Evolutionary conservation across 2,113 vertebrate species (phyloP), one percentile per base, ranked within the genome.

Genomic region (Maccullochella peelii): DNA sequence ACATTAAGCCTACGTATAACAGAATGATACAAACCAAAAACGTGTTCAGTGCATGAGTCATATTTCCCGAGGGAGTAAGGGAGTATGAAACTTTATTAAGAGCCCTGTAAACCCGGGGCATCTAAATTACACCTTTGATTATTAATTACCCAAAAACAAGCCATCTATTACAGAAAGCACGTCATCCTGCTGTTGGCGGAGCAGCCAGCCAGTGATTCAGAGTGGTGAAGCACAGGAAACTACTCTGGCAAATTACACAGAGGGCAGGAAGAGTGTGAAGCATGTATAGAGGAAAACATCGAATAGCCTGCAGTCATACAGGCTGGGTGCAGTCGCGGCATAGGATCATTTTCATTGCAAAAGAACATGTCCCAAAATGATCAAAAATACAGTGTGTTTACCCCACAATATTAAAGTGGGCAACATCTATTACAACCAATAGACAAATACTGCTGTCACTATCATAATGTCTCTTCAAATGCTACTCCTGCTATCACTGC

Each of bases 111-210:
- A 91, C 58, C 73, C n/a, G 33, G 86, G 86, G 84, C 82, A 93
- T 84, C 83, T 80, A 92, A 95, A 93, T 94, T 89, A 93, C 90
- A 92, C 86, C 90, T 92, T 89, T 89, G 88, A 90, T 92, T 93
- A 92, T 93, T 90, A 93, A 94, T 92, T 91, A 94, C 90, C 73
- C 57, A 75, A 90, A 88, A 89, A 92, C 89, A 91, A 91, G 79
- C 89, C 80, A 86, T 82, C 88, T 88, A 93, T 94, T 94, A 94
- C 77, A 71, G 75, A 61, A 79, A 77, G 42, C 58, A 92, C 79
- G 88, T 93, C 92, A 92, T 92, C 72, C 77, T 75, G 86, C 69
- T 89, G 84, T 83, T 87, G 90, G 89, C 83, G 40, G 63, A 84
- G 82, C 61, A 81, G 84, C 79, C 86, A 88, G 90, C 71, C 82